phyloP scores from a whole-genome alignment of 1,140 invertebrate species.

The Cotesia chilonis region DNA sequence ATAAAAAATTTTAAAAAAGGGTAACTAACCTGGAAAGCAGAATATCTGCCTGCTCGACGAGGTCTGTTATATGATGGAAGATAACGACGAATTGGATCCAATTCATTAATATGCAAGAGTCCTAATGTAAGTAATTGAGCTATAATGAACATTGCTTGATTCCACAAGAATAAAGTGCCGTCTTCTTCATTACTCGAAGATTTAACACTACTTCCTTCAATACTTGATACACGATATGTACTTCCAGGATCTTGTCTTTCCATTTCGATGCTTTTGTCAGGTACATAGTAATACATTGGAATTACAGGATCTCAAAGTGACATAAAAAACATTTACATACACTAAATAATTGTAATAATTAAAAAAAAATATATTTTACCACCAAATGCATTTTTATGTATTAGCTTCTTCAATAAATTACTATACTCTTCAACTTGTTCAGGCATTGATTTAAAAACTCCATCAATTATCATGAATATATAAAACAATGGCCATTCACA shows the following conservation, averaged over 20 bases:
- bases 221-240: constrained; percentile 71
- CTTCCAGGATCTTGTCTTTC: constrained; percentile 80
- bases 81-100: constrained; percentile 95
- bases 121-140: constrained; percentile 88
- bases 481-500: constrained; percentile 98
- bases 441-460: constrained; percentile 87
- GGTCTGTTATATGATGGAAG: constrained; percentile 95
- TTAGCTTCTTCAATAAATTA: constrained; percentile 79
- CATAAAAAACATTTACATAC: constrained; percentile 20
- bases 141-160: constrained; percentile 94
- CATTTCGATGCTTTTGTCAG: constrained; percentile 78
- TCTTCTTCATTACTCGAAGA: constrained; percentile 56
- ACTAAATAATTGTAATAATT: constrained; percentile 7
- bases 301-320: constrained; percentile 76
- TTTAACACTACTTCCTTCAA: constrained; percentile 59
- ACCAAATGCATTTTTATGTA: constrained; percentile 81
- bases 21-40: constrained; percentile 89
- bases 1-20: constrained; percentile 16
- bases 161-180: constrained; percentile 80
- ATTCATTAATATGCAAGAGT: constrained; percentile 91
- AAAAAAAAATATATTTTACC: constrained; percentile 64
- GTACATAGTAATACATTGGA: constrained; percentile 91
- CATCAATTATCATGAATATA: constrained; percentile 95
- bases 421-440: constrained; percentile 93
- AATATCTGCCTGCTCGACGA: constrained; percentile 88